phyloP scores from a whole-genome alignment of 2,888 invertebrate genomes.

The Callinectes sapidus region DNA sequence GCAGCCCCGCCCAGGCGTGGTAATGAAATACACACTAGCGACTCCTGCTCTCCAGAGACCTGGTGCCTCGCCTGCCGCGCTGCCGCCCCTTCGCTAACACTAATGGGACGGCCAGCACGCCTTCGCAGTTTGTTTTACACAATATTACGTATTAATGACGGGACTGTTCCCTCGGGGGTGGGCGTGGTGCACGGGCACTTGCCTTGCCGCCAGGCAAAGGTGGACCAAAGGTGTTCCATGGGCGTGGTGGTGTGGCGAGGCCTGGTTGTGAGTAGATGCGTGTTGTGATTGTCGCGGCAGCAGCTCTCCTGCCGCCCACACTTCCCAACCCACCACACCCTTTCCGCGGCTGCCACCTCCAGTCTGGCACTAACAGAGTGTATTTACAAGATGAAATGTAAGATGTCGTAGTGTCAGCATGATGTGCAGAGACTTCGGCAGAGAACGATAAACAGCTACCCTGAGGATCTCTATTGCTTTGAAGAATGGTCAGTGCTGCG shows the following conservation, averaged over 20 bases:
- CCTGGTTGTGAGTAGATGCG: neutral
- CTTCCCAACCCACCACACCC: neutral
- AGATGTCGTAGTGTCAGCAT: neutral
- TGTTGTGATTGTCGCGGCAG: neutral
- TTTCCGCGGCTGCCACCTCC: neutral
- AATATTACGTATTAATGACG: neutral
- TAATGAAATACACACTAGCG: constrained; percentile 4
- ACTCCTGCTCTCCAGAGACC: neutral
- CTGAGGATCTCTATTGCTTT: constrained; percentile 62
- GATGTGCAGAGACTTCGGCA: neutral
- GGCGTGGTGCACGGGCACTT: neutral
- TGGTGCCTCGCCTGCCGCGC: neutral
- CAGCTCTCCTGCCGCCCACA: neutral
- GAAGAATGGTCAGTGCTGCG: neutral
- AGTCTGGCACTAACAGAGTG: constrained; percentile 18
- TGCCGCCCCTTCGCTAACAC: neutral
- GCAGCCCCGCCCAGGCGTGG: neutral
- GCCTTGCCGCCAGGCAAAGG: neutral
- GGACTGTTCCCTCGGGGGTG: neutral
- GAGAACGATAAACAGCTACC: constrained; percentile 44
- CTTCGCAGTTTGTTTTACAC: neutral
- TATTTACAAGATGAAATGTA: neutral
- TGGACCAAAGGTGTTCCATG: neutral
- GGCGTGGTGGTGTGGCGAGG: neutral
- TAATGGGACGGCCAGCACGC: constrained; percentile 18